Evolutionary conservation across 2,113 vertebrate species (phyloP), one percentile per base, ranked within the genome.

Genomic region (Nibea albiflora): DNA sequence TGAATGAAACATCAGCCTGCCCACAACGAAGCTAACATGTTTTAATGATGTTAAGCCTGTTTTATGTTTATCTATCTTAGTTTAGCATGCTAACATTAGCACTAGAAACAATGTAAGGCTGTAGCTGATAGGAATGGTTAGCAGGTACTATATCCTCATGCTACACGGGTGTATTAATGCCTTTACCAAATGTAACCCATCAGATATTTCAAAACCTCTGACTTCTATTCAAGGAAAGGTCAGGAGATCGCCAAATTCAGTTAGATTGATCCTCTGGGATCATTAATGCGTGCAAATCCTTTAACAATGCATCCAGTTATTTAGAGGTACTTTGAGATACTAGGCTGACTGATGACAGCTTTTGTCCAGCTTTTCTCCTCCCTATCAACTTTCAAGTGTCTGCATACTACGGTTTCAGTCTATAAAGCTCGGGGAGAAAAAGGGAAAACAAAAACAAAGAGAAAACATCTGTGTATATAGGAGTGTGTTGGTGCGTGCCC

Each of bases 371-470:
- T n/a, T n/a, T n/a, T n/a, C n/a, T n/a, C n/a, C n/a, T n/a, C 8
- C 35, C 35, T 39, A 39, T 80, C 31, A 64, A 58, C 4, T 57
- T 80, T 72, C 19, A 69, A 35, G 20, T 74, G 46, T 3, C 15
- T 47, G 53, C 35, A 16, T 15, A 17, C 44, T 20, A 63, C 64
- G 20, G 49, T 50, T 4, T 71, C 28, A 26, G 8, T 5, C 65
- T 75, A 63, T 28, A 60, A 82, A 19, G 42, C 68, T 53, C 1
- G 0, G 42, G 49, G 24, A 67, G 22, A 65, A 52, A 81, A 63
- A 81, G 56, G 26, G 14, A 65, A 63, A 65, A 82, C 76, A 84
- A 78, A 76, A 68, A 66, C 16, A 73, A 63, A 85, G 58, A 65
- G 52, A 71, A 54, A 58, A 70, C 0, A 1, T 35, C 54, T 42